A percentile compares a stretch with the other conserved stretches of the same genome.
Conservation (phyloP, 2,113 vertebrate genomes). For the Burhinus bistriatus region DNA sequence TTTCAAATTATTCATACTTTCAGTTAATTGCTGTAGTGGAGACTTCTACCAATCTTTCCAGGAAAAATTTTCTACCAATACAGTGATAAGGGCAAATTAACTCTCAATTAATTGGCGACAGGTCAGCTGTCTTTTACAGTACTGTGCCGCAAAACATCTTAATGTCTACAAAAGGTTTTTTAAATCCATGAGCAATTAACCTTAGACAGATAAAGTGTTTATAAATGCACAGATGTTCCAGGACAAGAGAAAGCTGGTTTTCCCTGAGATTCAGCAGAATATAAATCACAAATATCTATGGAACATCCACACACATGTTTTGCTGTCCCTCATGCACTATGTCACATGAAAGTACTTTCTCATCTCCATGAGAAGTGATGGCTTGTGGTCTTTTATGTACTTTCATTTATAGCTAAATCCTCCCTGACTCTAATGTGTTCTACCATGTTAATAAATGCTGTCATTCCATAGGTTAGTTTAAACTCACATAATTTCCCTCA, state of each 20-base stretch:
- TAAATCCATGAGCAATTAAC: not conserved
- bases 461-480: not conserved
- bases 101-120: not conserved
- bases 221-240: not conserved
- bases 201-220: not conserved
- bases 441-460: not conserved
- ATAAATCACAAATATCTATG: not conserved
- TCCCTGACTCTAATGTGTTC: not conserved
- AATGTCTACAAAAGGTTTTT: not conserved
- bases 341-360: not conserved
- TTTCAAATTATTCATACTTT: not conserved
- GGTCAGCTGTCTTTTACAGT: not conserved
- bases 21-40: not conserved
- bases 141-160: not conserved
- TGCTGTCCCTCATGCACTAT: not conserved
- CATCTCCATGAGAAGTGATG: not conserved
- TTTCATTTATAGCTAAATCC: not conserved
- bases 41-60: not conserved
- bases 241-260: not conserved
- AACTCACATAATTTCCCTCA: not conserved
- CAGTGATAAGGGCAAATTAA: not conserved
- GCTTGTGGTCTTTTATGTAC: not conserved
- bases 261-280: not conserved
- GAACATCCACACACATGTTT: not conserved
- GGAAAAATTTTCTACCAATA: not conserved